phyloP scores from a whole-genome alignment of 2,797 vertebrate genomes.

The Labeo calbasu region DNA sequence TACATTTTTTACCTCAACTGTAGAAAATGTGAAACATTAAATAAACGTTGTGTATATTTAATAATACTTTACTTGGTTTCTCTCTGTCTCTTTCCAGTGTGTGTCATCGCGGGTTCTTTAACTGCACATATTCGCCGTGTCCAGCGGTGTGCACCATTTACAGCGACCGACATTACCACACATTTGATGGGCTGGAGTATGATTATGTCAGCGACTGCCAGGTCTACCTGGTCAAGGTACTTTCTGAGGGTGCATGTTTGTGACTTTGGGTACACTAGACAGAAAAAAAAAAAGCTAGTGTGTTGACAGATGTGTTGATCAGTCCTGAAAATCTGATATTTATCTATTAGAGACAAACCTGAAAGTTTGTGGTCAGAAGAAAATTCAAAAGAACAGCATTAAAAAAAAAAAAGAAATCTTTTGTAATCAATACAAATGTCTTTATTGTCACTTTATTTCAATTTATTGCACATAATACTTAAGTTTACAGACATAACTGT shows the following conservation, averaged over 20 bases:
- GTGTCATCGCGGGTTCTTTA: constrained; percentile 93
- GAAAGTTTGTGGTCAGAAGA: not conserved
- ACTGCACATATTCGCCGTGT: constrained; percentile 92
- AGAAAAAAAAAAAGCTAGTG: not conserved
- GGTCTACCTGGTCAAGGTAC: constrained; percentile 91
- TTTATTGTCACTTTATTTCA: not conserved
- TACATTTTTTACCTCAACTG: too few relatives aligned
- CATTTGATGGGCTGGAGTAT: constrained; percentile 96
- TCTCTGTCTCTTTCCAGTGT: constrained; percentile 75
- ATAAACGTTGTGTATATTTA: too few relatives aligned
- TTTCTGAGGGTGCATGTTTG: constrained; percentile 14
- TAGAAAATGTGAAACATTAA: too few relatives aligned
- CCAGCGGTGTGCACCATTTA: constrained; percentile 94
- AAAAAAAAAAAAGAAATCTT: not conserved
- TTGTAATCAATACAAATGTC: not conserved
- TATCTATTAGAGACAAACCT: not conserved
- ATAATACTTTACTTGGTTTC: not conserved
- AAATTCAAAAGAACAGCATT: not conserved
- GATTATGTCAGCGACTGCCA: constrained; percentile 97
- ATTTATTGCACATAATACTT: not conserved
- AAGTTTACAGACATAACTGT: not conserved
- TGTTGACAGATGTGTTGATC: not conserved
- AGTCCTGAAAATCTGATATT: not conserved
- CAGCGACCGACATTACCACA: constrained; percentile 95
- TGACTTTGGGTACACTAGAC: constrained; percentile 2